A percentile compares a stretch with the other conserved stretches of the same genome.
These are phyloP conservation scores for Euwallacea similis DNA, from an alignment of 1,140 invertebrate genomes.

Conservation along the genomic window DNA sequence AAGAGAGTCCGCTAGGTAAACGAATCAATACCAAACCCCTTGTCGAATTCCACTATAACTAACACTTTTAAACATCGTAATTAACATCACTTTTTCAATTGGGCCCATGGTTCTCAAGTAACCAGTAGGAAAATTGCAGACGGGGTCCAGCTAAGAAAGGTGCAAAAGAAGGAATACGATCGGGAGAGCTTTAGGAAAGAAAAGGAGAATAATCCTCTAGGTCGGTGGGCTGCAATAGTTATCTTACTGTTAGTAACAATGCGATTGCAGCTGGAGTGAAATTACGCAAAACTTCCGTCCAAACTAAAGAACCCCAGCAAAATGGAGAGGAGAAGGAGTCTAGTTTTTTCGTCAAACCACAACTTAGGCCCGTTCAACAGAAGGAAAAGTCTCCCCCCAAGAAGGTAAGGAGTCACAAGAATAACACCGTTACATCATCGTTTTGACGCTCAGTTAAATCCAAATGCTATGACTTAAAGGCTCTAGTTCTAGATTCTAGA, in stretches of 20 bases:
- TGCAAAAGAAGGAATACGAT: constrained; percentile 46
- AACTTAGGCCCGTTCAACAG: constrained; percentile 49
- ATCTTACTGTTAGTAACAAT: too few species aligned
- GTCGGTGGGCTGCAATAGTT: constrained; percentile 12
- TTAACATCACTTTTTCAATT: too few species aligned
- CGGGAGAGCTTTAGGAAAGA: constrained; percentile 43
- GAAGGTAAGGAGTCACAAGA: constrained; percentile 28
- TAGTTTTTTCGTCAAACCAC: constrained; percentile 48
- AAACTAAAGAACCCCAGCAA: constrained; percentile 47
- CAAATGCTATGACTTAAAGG: too few species aligned
- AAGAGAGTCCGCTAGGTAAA: constrained; percentile 35
- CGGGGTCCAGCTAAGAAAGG: constrained; percentile 41
- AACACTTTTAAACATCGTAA: too few species aligned
- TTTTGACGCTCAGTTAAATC: too few species aligned
- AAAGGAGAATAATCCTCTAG: constrained; percentile 43
- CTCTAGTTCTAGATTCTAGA: too few species aligned
- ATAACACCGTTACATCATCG: too few species aligned
- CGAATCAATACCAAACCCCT: neutral
- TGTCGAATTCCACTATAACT: too few species aligned
- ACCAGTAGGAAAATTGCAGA: constrained; percentile 33
- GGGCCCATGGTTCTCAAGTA: too few species aligned
- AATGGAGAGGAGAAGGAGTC: constrained; percentile 48
- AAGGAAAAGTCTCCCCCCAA: constrained; percentile 46
- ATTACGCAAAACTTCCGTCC: constrained; percentile 43
- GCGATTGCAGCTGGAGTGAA: constrained; percentile 41